Evolutionary conservation across 1,140 invertebrate genomes (phyloP).

Genomic region (Plectus sambesii): DNA sequence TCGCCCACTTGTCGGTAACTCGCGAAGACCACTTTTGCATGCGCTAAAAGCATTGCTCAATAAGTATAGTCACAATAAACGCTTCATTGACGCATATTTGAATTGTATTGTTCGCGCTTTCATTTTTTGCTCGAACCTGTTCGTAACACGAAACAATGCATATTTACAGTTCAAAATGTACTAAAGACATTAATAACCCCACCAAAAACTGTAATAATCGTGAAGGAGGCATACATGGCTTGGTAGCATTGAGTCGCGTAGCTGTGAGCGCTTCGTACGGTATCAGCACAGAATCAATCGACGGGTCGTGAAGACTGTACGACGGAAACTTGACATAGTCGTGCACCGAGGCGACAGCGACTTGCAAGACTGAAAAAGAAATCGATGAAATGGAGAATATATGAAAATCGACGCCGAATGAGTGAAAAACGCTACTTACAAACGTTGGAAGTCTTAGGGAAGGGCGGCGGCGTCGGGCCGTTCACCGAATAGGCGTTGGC

Average conservation of each 20-base stretch:
- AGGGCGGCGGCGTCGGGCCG: not conserved
- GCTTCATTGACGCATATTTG: too few species aligned
- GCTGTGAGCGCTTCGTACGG: slow-evolving; percentile 1
- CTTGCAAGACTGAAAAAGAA: too few species aligned
- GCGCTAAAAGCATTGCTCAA: not conserved
- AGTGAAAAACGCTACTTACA: too few species aligned
- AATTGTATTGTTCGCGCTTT: not conserved
- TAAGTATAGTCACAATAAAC: too few species aligned
- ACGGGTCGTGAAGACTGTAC: slow-evolving; percentile 5
- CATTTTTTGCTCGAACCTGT: not conserved
- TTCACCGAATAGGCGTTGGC: slow-evolving; percentile 1
- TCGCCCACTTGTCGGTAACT: not conserved
- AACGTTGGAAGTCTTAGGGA: too few species aligned
- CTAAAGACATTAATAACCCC: not conserved
- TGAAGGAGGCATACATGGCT: slow-evolving; percentile 4
- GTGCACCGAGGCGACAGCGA: slow-evolving; percentile 1
- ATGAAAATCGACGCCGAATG: too few species aligned
- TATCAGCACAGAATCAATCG: slow-evolving; percentile 3
- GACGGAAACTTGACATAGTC: slow-evolving; percentile 11
- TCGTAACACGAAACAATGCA: not conserved
- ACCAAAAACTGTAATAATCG: slow-evolving; percentile 1
- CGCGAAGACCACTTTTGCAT: not conserved
- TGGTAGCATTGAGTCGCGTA: slow-evolving; percentile 1
- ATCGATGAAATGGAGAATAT: too few species aligned
- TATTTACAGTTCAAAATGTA: not conserved